A percentile compares a stretch with the other conserved stretches of the same genome.
phyloP scores from a whole-genome alignment of 1,140 invertebrate species.

The Cryptotermes secundus region DNA sequence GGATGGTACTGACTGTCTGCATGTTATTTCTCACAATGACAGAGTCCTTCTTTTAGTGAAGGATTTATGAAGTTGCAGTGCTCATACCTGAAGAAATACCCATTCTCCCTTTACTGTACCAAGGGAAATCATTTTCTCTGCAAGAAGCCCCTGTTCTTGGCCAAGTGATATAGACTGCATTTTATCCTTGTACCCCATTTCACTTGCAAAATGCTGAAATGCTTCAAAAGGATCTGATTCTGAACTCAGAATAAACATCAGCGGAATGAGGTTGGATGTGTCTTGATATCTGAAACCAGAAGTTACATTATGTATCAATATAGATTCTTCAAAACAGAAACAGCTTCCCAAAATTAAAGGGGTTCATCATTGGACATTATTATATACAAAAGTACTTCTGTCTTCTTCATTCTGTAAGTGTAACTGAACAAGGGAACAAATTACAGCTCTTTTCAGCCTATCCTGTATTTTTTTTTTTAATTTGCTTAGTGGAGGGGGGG shows the following conservation, averaged over 20 bases:
- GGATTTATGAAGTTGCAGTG: no score
- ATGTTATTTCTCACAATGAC: no score
- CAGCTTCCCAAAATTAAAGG: background rate
- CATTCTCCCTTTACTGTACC: constrained; percentile 72
- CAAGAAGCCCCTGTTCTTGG: constrained; percentile 85
- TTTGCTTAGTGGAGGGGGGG: no score
- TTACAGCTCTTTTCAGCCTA: no score
- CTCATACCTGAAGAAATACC: constrained; percentile 72
- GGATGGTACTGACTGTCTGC: no score
- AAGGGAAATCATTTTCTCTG: constrained; percentile 75
- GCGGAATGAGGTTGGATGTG: constrained; percentile 69
- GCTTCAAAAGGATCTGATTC: constrained; percentile 87
- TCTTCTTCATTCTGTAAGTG: no score
- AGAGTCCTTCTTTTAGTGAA: no score
- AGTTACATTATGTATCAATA: background rate
- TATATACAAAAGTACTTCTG: background rate
- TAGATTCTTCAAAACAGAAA: background rate
- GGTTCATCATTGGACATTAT: background rate
- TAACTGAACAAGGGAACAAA: no score
- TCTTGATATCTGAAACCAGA: constrained; percentile 61
- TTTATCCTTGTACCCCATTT: constrained; percentile 72
- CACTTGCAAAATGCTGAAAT: constrained; percentile 75
- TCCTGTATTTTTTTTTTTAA: no score
- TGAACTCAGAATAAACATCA: constrained; percentile 88
- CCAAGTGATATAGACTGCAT: constrained; percentile 85